Evolutionary conservation across 2,888 invertebrate genomes (phyloP), one percentile per base, ranked within the genome.

Genomic region (Parnassius mnemosyne): DNA sequence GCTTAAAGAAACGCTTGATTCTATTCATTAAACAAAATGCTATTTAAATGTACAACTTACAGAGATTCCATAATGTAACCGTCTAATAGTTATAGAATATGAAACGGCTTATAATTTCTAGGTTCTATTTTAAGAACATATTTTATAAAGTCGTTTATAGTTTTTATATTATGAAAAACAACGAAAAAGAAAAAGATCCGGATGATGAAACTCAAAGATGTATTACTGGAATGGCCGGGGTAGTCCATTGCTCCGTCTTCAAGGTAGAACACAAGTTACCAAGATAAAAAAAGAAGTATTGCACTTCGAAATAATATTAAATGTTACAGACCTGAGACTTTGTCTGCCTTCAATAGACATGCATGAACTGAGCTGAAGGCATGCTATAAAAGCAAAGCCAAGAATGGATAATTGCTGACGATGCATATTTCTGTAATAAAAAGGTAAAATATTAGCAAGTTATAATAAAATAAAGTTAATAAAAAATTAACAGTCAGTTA

Each of bases 361-460:
- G 12, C 53, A 53, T 25, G 41, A 47, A 34, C 11, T 46, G 9
- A n/a, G 16, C 25, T 59, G 53, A 3, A 46, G 13, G 16, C 2
- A 59, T 13, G 46, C 41, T 1, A 52, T n/a, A 3, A 53, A 11
- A 10, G 46, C 46, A 9, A 59, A n/a, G 41, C 41, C 46, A 16
- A 59, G 52, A 25, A 1, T 53, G 9, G 16, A 10, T 13, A 20
- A 16, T 11, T 5, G 13, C 10, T 46, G 12, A 12, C 11, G 20
- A 34, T 16, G 3, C 59, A 59, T 59, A 47, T 46, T 58, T 20
- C 13, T 3, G 46, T 58, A 25, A 25, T 25, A 25, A 25, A 25
- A 25, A 25, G 25, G 0, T 25, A 25, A 25, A 25, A 25, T 25
- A 3, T 25, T 25, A 25, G 25, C 3, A 25, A 25, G 2, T 20